Evolutionary conservation across 2,888 invertebrate species (phyloP).

Genomic region (Drosophila subsilvestris): DNA sequence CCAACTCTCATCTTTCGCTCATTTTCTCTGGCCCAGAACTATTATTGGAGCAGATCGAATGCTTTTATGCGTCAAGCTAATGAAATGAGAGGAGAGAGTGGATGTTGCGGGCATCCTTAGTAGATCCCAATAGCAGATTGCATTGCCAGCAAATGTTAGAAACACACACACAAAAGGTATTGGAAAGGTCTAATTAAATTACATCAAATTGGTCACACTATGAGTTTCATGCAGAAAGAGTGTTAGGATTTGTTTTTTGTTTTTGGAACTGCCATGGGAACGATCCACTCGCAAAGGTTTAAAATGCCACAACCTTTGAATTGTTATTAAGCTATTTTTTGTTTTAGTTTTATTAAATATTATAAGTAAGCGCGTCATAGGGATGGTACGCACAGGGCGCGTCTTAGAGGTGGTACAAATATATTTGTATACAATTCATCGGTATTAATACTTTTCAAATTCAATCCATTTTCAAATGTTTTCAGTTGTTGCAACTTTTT

Average conservation of each 20-base stretch:
- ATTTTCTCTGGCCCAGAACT: background rate
- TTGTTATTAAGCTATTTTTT: too few species aligned
- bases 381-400: too few species aligned
- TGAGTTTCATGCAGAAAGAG: too few species aligned
- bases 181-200: too few species aligned
- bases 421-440: too few species aligned
- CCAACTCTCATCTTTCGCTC: background rate
- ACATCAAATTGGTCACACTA: too few species aligned
- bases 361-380: too few species aligned
- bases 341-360: too few species aligned
- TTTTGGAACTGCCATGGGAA: too few species aligned
- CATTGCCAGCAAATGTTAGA: background rate
- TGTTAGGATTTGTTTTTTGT: too few species aligned
- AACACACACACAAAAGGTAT: background rate
- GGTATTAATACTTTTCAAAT: background rate
- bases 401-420: too few species aligned
- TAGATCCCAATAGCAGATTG: conserved; percentile 23
- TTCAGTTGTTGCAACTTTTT: background rate
- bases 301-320: background rate
- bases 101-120: background rate
- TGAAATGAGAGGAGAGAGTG: conserved; percentile 27
- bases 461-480: conserved; percentile 1
- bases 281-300: too few species aligned
- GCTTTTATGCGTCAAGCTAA: conserved; percentile 57
- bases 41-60: conserved; percentile 50